Percentiles rank a stretch among this genome's conserved stretches.
Evolutionary conservation across 30 jellyfish, hydroid and myxozoan genomes (phyloP).

Genomic region (Aurelia coerulea): DNA sequence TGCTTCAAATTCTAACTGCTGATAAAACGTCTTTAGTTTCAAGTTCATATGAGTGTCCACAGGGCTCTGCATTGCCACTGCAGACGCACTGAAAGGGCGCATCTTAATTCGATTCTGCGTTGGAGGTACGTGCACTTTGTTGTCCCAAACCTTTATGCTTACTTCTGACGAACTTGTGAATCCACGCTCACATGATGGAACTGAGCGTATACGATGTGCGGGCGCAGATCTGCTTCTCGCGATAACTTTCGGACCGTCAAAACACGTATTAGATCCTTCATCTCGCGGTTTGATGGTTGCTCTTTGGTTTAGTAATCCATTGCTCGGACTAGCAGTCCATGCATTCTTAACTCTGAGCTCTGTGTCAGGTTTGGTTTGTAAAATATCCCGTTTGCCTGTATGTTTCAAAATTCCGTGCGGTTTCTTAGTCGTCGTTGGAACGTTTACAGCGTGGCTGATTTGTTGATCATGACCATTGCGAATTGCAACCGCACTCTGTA

Average conservation of each 20-base stretch:
- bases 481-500: slow-evolving; percentile 65
- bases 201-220: slow-evolving; percentile 69
- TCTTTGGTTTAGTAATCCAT: slow-evolving; percentile 7
- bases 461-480: slow-evolving; percentile 7
- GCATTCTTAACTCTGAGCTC: slow-evolving; percentile 16
- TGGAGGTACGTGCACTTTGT: slow-evolving; percentile 29
- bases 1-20: slow-evolving; percentile 62
- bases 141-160: slow-evolving; percentile 38
- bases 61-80: slow-evolving; percentile 38
- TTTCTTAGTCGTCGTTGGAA: neutral
- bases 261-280: neutral
- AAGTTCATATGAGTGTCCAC: slow-evolving; percentile 35
- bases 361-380: neutral
- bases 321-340: slow-evolving; percentile 14
- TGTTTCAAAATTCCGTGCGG: neutral
- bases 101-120: neutral
- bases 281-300: slow-evolving; percentile 6
- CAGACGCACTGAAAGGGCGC: slow-evolving; percentile 64
- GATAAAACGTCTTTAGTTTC: slow-evolving; percentile 66
- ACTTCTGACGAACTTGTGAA: slow-evolving; percentile 73
- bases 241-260: slow-evolving; percentile 28
- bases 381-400: neutral
- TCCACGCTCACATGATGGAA: slow-evolving; percentile 75
- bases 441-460: neutral
- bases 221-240: slow-evolving; percentile 91